Evolutionary conservation across 2,797 vertebrate species (phyloP).

Genomic region (Euphonia xanthogaster): DNA sequence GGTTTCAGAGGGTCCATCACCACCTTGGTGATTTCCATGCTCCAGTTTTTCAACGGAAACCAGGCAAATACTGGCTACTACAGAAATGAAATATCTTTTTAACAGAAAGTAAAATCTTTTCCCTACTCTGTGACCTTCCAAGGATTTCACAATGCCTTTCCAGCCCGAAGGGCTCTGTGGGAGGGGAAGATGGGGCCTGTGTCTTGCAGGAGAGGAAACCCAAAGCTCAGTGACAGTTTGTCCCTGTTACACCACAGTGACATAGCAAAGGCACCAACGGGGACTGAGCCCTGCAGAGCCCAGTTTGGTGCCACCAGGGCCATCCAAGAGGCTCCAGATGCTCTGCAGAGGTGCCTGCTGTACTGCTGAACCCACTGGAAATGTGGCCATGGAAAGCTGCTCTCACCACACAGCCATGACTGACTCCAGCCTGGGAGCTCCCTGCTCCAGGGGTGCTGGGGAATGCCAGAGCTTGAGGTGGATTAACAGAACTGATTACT

Average conservation of each 20-base stretch:
- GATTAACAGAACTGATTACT: neutral
- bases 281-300: neutral
- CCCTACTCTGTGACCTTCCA: neutral
- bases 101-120: neutral
- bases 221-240: neutral
- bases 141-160: neutral
- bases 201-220: neutral
- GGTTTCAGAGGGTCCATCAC: accelerated
- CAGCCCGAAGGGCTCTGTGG: neutral
- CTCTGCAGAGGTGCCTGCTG: neutral
- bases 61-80: neutral
- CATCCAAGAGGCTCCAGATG: accelerated
- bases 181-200: neutral
- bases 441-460: neutral
- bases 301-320: accelerated
- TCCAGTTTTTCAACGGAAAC: neutral
- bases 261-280: accelerated
- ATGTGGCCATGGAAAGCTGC: neutral
- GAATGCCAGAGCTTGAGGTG: neutral
- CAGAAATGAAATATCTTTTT: neutral
- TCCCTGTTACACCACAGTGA: neutral
- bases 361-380: accelerated
- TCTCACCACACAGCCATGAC: accelerated
- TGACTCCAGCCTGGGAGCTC: neutral
- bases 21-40: accelerated